Evolutionary conservation across 2,113 vertebrate genomes (phyloP).

Genomic region (Pygoscelis adeliae): DNA sequence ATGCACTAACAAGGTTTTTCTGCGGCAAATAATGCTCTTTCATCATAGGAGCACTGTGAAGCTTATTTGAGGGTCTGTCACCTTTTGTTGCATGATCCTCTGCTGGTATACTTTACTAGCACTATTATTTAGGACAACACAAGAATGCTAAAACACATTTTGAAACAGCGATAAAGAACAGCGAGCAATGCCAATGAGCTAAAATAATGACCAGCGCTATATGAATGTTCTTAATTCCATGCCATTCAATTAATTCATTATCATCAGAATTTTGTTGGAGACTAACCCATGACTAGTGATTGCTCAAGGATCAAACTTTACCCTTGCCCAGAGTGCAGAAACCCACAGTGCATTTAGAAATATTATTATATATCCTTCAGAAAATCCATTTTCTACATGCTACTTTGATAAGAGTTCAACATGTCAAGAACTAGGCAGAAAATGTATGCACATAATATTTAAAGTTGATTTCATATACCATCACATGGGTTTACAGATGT

Average conservation of each 20-base stretch:
- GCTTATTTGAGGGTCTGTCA: not conserved
- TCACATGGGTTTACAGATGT: not conserved
- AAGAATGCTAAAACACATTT: not conserved
- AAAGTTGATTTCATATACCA: slow-evolving; percentile 20
- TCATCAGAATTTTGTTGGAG: not conserved
- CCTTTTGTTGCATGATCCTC: not conserved
- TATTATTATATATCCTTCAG: not conserved
- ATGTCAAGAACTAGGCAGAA: slow-evolving; percentile 16
- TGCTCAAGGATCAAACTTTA: not conserved
- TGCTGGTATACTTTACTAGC: not conserved
- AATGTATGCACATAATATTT: not conserved
- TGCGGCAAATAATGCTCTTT: not conserved
- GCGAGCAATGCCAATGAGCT: not conserved
- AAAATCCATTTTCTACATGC: not conserved
- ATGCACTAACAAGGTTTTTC: not conserved
- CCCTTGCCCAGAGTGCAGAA: not conserved
- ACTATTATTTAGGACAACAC: not conserved
- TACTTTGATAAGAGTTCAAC: slow-evolving; percentile 2
- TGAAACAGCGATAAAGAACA: not conserved
- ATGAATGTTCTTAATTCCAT: not conserved
- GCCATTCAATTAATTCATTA: not conserved
- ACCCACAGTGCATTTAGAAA: not conserved
- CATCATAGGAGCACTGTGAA: not conserved
- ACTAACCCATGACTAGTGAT: not conserved
- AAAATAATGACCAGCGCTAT: not conserved